Evolutionary conservation across 2,888 invertebrate genomes (phyloP), one percentile per base, ranked within the genome.

Genomic region (Miltochrista miniata): DNA sequence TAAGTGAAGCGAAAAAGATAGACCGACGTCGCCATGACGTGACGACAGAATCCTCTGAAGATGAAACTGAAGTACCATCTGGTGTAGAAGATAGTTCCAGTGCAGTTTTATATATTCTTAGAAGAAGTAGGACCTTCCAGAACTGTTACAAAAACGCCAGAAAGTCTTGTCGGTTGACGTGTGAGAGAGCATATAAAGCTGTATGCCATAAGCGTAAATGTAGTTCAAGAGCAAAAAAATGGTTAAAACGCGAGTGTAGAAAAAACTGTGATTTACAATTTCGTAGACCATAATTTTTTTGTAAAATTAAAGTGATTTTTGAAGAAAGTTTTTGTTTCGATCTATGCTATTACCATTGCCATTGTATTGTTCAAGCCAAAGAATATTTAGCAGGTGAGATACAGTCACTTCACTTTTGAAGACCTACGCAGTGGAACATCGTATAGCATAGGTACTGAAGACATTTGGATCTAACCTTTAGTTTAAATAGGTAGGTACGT

Each of bases 171-270:
- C 24, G 3, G 1, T 50, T 44, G 3, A 48, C 65, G 1, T 64
- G 64, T 8, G 8, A 5, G 10, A 61, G 5, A 5, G 62, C 59
- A 0, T 59, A 18, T 9, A 64, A 45, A 7, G 9, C 15, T 1
- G 59, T 51, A 12, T 64, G 64, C 14, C 44, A 13, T n/a, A 51
- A 15, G 10, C 45, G 46, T 2, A 48, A 15, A 9, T 64, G 62
- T 14, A 41, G 49, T 0, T 48, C 18, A 7, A 38, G 48, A 39
- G 49, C 62, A 1, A 61, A 48, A 13, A 45, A 29, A 7, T 15
- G 10, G 0, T 46, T 65, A 1, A 59, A 47, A n/a, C 30, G 29
- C 0, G 59, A 59, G 43, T 64, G 64, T 15, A 45, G 11, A 7
- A 54, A 33, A 4, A 55, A 47, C 2, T 63, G 63, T 10, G 38